Conservation (phyloP, 2,113 vertebrate species). For the Pica pica region DNA sequence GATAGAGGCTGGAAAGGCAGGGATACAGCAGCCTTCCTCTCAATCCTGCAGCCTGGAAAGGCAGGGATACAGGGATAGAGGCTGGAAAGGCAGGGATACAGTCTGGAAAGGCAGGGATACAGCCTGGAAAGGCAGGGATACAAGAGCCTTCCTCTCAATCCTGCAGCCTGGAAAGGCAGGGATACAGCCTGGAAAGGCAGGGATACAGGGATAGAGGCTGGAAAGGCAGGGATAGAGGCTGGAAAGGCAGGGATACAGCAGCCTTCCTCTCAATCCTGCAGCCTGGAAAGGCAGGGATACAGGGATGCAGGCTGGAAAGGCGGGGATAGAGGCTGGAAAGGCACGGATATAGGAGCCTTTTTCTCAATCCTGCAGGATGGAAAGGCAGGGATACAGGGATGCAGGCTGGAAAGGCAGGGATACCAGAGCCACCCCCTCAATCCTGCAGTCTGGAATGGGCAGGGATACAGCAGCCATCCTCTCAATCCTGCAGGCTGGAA, state of each 20-base stretch:
- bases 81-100: neutral
- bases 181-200: neutral
- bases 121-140: neutral
- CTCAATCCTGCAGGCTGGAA: neutral
- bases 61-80: neutral
- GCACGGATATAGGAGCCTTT: neutral
- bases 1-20: too few species aligned
- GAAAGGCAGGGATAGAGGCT: too few species aligned
- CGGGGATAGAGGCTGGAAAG: neutral
- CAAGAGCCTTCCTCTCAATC: neutral
- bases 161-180: neutral
- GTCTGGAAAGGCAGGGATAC: neutral
- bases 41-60: neutral
- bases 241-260: neutral
- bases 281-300: neutral
- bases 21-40: accelerated
- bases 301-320: neutral
- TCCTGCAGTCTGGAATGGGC: neutral
- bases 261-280: neutral
- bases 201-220: neutral
- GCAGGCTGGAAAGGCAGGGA: neutral
- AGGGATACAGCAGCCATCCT: neutral
- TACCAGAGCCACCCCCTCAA: neutral
- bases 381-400: neutral
- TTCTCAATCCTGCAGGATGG: neutral